A percentile compares a stretch with the other conserved stretches of the same genome.
These are phyloP conservation scores for Anarrhichthys ocellatus DNA, from an alignment of 2,113 vertebrate genomes.

Conservation along the genomic window DNA sequence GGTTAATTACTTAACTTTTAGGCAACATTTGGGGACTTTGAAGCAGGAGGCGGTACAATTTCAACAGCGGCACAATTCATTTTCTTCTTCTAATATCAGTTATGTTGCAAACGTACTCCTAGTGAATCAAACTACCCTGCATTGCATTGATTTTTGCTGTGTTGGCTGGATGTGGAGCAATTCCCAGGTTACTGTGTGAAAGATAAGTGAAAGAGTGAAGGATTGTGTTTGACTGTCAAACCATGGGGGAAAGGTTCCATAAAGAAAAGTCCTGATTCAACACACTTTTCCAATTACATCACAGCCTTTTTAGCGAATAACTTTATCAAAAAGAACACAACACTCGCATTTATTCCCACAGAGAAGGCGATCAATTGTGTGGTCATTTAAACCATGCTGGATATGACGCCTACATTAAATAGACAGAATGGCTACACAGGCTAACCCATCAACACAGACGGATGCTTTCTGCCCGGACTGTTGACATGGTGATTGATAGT, in stretches of 20 bases:
- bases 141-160: conserved; percentile 26
- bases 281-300: conserved; percentile 3
- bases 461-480: conserved; percentile 32
- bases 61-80: conserved; percentile 46
- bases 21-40: conserved; percentile 45
- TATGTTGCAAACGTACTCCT: conserved; percentile 28
- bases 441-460: conserved; percentile 25
- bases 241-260: conserved; percentile 14
- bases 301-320: neutral
- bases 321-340: neutral
- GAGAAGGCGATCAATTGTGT: conserved; percentile 6
- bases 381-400: conserved; percentile 31
- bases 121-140: conserved; percentile 6
- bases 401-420: conserved; percentile 31
- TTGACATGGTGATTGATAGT: conserved; percentile 57
- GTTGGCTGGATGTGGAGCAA: conserved; percentile 31
- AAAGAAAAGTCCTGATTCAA: conserved; percentile 36
- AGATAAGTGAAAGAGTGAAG: conserved; percentile 14
- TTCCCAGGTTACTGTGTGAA: conserved; percentile 18
- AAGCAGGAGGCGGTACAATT: conserved; percentile 34
- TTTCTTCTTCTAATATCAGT: conserved; percentile 37
- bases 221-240: conserved; percentile 18
- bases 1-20: conserved; percentile 68
- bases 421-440: conserved; percentile 13
- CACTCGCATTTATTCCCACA: conserved; percentile 30